Base-by-base conservation (phyloP, 2,888 invertebrate genomes). In the Acholoe squamosa region DNA sequence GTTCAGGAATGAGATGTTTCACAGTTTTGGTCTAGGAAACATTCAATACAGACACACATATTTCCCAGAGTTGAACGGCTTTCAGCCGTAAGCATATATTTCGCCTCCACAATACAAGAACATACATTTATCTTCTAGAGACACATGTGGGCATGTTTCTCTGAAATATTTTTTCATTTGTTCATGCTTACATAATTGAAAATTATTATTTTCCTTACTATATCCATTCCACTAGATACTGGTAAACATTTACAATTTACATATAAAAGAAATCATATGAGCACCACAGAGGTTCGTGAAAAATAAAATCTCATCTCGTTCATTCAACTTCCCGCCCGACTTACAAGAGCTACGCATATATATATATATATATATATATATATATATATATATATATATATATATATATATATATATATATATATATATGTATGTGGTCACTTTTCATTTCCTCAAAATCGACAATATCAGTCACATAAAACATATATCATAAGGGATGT, bases 1-100 rank as follows among this genome's bases (percentile, higher is more conserved):
- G 43, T 43, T 43, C 43, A 61, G n/a, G 19, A 61, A n/a, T 61
- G n/a, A 61, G n/a, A n/a, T 61, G 19, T 7, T n/a, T 61, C 1
- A 61, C n/a, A 61, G n/a, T 61, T 61, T 19, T 54, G 19, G 61
- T 19, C 5, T n/a, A 61, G 61, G 61, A 61, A 61, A 61, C 61
- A 19, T 61, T 61, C 7, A n/a, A 19, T n/a, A 61, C 61, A 14
- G 1, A 61, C 61, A 61, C 61, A 61, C 19, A n/a, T 10, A 61
- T 61, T 61, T 61, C 61, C 61, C 61, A 61, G 61, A 61, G 61
- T n/a, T 61, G 7, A 61, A n/a, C n/a, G 61, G 61, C 61, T 61
- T 61, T n/a, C 19, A 61, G 61, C 61, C 7, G n/a, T 14, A 61
- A 19, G n/a, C 61, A 61, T 61, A 54, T 19, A 3, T 7, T 19